A percentile compares a stretch with the other conserved stretches of the same genome.
phyloP scores from a whole-genome alignment of 1,140 invertebrate genomes.

The Micrasema minimum region DNA sequence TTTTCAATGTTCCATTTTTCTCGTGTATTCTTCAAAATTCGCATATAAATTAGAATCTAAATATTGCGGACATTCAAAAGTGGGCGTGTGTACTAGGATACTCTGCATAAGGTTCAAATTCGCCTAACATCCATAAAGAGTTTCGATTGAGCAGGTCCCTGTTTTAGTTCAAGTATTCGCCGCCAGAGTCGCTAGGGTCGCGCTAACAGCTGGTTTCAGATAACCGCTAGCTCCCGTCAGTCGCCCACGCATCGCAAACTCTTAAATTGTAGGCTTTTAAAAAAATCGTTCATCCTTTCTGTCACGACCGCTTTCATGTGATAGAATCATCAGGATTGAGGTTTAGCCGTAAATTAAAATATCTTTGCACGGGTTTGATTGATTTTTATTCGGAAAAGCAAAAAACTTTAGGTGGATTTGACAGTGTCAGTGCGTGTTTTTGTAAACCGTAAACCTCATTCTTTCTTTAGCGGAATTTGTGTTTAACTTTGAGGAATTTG shows the following conservation, averaged over 20 bases:
- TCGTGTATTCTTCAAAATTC: too few relatives aligned
- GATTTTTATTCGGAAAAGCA: too few relatives aligned
- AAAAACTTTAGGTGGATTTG: slow-evolving; percentile 17
- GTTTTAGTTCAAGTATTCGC: slow-evolving; percentile 23
- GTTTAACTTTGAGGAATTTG: slow-evolving; percentile 13
- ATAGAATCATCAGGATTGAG: too few relatives aligned
- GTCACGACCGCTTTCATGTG: too few relatives aligned
- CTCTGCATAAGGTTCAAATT: slow-evolving; percentile 34
- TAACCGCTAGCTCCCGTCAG: slow-evolving; percentile 30
- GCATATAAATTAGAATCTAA: too few relatives aligned
- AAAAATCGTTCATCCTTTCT: too few relatives aligned
- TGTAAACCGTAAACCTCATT: slow-evolving; percentile 26
- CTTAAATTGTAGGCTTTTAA: too few relatives aligned
- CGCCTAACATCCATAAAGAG: slow-evolving; percentile 27
- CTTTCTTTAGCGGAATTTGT: slow-evolving; percentile 15
- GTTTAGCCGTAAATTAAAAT: too few relatives aligned
- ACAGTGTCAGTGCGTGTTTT: slow-evolving; percentile 36
- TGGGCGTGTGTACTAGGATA: slow-evolving; percentile 35
- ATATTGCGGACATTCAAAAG: slow-evolving; percentile 36
- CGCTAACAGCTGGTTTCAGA: slow-evolving; percentile 43
- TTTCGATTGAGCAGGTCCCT: slow-evolving; percentile 39
- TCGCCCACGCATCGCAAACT: slow-evolving; percentile 29
- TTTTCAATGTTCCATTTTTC: too few relatives aligned
- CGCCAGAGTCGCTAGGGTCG: slow-evolving; percentile 28
- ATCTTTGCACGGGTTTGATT: too few relatives aligned